Evolutionary conservation across 2,888 invertebrate genomes (phyloP).

Genomic region (Eristalinus sepulchralis): DNA sequence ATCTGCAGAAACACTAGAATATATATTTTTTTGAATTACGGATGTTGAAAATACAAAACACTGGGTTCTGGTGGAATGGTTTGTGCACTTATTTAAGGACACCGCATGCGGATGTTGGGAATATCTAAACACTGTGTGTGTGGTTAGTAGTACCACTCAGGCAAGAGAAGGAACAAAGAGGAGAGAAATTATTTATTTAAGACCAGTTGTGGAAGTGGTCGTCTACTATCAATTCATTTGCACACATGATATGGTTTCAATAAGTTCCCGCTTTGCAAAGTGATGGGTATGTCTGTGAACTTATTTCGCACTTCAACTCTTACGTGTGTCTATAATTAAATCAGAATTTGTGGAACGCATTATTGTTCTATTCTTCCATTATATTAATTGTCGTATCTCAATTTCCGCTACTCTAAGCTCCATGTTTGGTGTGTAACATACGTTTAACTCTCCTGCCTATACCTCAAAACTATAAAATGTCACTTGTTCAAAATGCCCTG

Average conservation of each 20-base stretch:
- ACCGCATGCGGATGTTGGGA: conserved; percentile 59
- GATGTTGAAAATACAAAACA: conserved; percentile 30
- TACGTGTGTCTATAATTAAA: too few relatives aligned
- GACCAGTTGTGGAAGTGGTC: not conserved
- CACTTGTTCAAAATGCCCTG: too few relatives aligned
- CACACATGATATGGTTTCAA: not conserved
- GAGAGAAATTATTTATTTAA: not conserved
- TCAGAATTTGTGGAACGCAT: too few relatives aligned
- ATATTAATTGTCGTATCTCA: too few relatives aligned
- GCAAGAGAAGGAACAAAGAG: not conserved
- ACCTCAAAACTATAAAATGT: too few relatives aligned
- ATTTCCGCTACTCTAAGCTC: too few relatives aligned
- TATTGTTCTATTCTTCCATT: too few relatives aligned
- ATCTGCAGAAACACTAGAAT: conserved; percentile 47
- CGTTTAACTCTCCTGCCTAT: too few relatives aligned
- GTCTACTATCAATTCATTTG: not conserved
- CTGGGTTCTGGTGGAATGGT: conserved; percentile 23
- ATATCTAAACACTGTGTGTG: conserved; percentile 37
- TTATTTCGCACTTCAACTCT: too few relatives aligned
- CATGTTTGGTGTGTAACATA: too few relatives aligned
- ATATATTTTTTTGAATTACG: conserved; percentile 39
- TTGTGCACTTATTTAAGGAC: conserved; percentile 31
- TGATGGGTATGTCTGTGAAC: not conserved
- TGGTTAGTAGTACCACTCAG: conserved; percentile 28
- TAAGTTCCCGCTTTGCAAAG: not conserved